Evolutionary conservation across 2,888 invertebrate species (phyloP).

Genomic region (Thymelicus acteon): DNA sequence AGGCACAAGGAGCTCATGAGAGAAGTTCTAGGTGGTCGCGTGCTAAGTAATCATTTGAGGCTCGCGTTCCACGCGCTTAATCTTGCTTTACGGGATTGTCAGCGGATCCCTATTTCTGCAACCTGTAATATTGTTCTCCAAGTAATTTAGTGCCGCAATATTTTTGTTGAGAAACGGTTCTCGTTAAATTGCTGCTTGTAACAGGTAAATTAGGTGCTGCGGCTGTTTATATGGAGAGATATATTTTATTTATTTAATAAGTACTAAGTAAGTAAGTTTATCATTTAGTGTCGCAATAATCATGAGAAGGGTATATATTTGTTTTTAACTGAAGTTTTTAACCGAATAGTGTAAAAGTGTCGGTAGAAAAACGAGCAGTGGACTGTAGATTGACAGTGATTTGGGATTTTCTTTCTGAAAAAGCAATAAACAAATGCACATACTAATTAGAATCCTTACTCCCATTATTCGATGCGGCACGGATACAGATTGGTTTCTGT

Average conservation of each 20-base stretch:
- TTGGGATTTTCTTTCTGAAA: too few relatives aligned
- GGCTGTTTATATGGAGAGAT: neutral
- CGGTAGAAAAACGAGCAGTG: too few relatives aligned
- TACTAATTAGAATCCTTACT: too few relatives aligned
- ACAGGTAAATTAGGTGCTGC: neutral
- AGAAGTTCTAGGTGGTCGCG: constrained; percentile 10
- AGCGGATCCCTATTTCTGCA: constrained; percentile 21
- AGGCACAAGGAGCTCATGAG: neutral
- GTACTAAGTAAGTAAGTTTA: too few relatives aligned
- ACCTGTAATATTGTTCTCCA: constrained; percentile 21
- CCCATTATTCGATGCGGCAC: too few relatives aligned
- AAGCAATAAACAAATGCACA: too few relatives aligned
- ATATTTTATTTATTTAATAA: neutral
- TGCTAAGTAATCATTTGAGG: constrained; percentile 27
- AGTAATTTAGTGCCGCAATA: neutral
- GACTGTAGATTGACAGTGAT: too few relatives aligned
- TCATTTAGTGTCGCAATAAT: too few relatives aligned
- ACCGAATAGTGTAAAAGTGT: too few relatives aligned
- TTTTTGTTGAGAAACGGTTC: neutral
- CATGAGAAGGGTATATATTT: too few relatives aligned
- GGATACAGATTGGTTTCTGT: too few relatives aligned
- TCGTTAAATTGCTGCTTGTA: neutral
- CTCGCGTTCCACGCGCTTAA: constrained; percentile 21
- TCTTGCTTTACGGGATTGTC: constrained; percentile 29
- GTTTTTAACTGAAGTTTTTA: too few relatives aligned